Conservation (phyloP, 2,113 vertebrate genomes). For the Eira barbara region DNA sequence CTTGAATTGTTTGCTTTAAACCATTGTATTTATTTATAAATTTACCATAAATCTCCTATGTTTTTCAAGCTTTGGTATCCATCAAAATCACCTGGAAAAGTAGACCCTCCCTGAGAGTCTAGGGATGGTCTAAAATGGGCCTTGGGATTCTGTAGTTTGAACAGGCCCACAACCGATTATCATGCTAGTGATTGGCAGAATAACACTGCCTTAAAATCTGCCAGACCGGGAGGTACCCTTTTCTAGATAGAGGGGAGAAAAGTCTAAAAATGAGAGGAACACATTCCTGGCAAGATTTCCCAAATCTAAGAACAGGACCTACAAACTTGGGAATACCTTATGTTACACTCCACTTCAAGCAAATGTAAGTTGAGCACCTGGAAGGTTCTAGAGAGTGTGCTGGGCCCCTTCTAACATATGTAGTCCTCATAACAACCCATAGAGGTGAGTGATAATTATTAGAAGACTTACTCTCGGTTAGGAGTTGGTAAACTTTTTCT, state of each 20-base stretch:
- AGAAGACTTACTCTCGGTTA: not conserved
- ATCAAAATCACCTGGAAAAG: constrained; percentile 30
- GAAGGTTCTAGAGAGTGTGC: not conserved
- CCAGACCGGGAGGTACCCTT: not conserved
- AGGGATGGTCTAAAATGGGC: not conserved
- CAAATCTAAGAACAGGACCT: not conserved
- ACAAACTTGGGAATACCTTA: not conserved
- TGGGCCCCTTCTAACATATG: not conserved
- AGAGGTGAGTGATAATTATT: not conserved
- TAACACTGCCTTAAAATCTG: constrained; percentile 4
- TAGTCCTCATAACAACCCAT: not conserved
- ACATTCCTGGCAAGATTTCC: not conserved
- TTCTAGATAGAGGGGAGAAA: constrained; percentile 22
- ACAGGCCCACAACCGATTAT: not conserved
- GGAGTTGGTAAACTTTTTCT: not conserved
- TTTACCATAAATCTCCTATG: not conserved
- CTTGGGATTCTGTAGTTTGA: not conserved
- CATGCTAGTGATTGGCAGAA: not conserved
- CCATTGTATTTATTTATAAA: not conserved
- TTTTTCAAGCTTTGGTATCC: constrained; percentile 16
- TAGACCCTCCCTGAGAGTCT: not conserved
- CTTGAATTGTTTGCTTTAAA: constrained; percentile 23
- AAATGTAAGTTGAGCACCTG: not conserved
- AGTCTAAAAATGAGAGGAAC: constrained; percentile 22
- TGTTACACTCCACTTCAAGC: not conserved